A percentile compares a stretch with the other conserved stretches of the same genome.
These are phyloP conservation scores for Potorous gilbertii DNA, from an alignment of 2,797 vertebrate genomes.

Conservation along the genomic window DNA sequence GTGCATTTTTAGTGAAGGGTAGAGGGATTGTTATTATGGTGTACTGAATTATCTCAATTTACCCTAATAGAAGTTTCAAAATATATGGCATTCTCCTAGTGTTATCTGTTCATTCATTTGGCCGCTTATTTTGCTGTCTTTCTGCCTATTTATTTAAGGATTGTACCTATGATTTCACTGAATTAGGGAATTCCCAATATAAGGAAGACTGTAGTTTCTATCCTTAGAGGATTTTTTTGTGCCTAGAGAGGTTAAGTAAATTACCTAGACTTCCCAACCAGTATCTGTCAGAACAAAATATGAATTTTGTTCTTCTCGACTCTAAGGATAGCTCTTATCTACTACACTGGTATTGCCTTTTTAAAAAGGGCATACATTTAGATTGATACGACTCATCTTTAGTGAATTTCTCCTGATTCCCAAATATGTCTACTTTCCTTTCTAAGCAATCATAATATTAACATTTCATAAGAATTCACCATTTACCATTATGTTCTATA, in stretches of 20 bases:
- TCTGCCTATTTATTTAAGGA: not conserved
- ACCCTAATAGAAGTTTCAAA: not conserved
- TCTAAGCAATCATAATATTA: not conserved
- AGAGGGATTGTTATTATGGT: not conserved
- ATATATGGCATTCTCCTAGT: not conserved
- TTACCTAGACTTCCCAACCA: not conserved
- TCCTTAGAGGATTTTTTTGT: not conserved
- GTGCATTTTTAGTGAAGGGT: not conserved
- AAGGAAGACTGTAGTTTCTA: not conserved
- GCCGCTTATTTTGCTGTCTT: not conserved
- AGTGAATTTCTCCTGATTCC: not conserved
- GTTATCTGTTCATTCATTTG: not conserved
- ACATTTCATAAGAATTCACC: not conserved
- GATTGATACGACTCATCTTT: not conserved
- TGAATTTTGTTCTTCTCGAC: not conserved
- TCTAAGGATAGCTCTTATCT: not conserved
- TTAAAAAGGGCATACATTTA: not conserved
- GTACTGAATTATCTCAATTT: not conserved
- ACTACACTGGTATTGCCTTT: not conserved
- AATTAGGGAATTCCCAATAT: not conserved
- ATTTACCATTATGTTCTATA: not conserved
- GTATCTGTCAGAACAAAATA: not conserved
- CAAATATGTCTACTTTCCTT: not conserved
- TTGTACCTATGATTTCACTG: not conserved
- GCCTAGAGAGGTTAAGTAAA: not conserved